Evolutionary conservation across 2,888 invertebrate species (phyloP).

Genomic region (Caenorhabditis macrosperma): DNA sequence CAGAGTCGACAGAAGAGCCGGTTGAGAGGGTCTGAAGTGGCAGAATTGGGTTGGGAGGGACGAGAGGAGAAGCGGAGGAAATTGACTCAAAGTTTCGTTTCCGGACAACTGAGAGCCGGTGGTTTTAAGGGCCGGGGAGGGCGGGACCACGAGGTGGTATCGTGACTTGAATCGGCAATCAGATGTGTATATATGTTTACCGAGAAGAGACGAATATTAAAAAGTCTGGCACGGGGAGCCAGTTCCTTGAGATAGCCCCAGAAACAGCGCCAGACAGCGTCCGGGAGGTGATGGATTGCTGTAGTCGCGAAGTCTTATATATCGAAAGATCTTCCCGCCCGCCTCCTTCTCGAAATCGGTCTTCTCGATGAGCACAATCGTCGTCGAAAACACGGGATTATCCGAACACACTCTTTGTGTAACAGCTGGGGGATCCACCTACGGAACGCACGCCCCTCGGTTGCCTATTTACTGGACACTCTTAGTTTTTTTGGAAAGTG

Average conservation of each 20-base stretch:
- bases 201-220: neutral
- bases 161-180: conserved; percentile 38
- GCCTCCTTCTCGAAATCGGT: neutral
- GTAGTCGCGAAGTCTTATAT: neutral
- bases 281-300: neutral
- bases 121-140: conserved; percentile 10
- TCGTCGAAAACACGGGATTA: conserved; percentile 1
- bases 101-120: neutral
- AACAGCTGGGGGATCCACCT: too few relatives aligned
- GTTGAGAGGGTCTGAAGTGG: conserved; percentile 59
- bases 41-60: neutral
- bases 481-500: neutral
- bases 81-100: neutral
- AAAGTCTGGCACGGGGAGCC: neutral
- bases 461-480: too few relatives aligned
- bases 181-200: conserved; percentile 15
- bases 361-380: neutral
- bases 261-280: too few relatives aligned
- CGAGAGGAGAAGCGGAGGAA: too few relatives aligned
- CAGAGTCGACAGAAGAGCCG: conserved; percentile 66
- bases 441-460: too few relatives aligned
- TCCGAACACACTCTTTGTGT: neutral
- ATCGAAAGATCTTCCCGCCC: neutral
- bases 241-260: neutral
- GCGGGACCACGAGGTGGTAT: conserved; percentile 32